Conservation (phyloP, 2,113 vertebrate genomes). For the Myxocyprinus asiaticus region DNA sequence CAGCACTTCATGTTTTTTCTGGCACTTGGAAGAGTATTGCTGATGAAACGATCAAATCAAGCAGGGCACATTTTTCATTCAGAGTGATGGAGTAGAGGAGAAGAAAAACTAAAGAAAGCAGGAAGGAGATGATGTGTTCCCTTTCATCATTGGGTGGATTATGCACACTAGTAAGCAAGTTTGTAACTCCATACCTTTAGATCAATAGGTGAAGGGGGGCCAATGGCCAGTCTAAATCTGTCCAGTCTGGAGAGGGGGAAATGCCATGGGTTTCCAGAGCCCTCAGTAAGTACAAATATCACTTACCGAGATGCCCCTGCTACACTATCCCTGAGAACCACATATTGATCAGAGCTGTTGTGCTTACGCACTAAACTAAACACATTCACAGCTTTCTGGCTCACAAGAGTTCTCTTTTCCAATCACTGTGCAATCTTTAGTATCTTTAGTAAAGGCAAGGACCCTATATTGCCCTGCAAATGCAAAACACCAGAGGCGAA, state of each 20-base stretch:
- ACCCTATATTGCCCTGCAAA: not conserved
- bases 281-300: conserved; percentile 33
- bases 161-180: conserved; percentile 22
- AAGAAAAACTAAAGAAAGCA: conserved; percentile 21
- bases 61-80: conserved; percentile 48
- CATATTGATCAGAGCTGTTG: conserved; percentile 28
- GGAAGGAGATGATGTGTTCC: conserved; percentile 23
- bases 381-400: conserved; percentile 22
- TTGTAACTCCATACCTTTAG: conserved; percentile 35
- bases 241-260: not conserved
- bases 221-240: conserved; percentile 27
- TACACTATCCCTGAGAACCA: conserved; percentile 18
- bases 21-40: conserved; percentile 46
- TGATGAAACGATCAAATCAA: conserved; percentile 51
- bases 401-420: not conserved
- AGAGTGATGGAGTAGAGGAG: conserved; percentile 25
- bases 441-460: conserved; percentile 20
- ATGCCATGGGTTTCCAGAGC: conserved; percentile 15
- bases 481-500: too few species aligned
- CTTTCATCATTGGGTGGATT: conserved; percentile 24
- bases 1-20: conserved; percentile 43
- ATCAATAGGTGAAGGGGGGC: conserved; percentile 36
- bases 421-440: conserved; percentile 25
- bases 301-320: conserved; percentile 39
- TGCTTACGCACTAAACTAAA: conserved; percentile 21